A percentile compares a stretch with the other conserved stretches of the same genome.
Conservation (phyloP, 2,113 vertebrate species). For the Progne subis region DNA sequence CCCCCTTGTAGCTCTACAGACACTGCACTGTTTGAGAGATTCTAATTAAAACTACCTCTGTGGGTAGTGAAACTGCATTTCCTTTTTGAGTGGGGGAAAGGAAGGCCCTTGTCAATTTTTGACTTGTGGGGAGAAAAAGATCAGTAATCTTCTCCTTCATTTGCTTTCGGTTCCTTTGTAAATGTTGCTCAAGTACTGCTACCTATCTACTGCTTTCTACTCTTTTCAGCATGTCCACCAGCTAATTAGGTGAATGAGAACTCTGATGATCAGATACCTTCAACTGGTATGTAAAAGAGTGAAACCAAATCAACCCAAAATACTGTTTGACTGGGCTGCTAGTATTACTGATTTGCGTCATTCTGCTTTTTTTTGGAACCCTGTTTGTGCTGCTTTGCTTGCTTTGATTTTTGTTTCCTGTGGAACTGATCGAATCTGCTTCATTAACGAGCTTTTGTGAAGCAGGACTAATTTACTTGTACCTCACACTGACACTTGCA, state of each 20-base stretch:
- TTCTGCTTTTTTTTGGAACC: slow-evolving; percentile 13
- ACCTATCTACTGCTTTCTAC: slow-evolving; percentile 81
- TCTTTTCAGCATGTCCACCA: slow-evolving; percentile 80
- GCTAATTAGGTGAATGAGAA: slow-evolving; percentile 78
- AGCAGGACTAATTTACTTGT: neutral
- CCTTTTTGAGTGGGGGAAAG: slow-evolving; percentile 19
- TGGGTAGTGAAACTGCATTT: neutral
- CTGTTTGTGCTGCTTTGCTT: slow-evolving; percentile 46
- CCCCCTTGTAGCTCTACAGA: neutral
- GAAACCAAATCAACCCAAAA: slow-evolving; percentile 53
- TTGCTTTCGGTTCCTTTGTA: slow-evolving; percentile 69
- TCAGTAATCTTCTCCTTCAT: slow-evolving; percentile 30
- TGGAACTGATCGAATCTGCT: neutral
- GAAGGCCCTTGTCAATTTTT: neutral
- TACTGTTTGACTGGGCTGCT: slow-evolving; percentile 49
- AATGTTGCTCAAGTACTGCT: slow-evolving; percentile 75
- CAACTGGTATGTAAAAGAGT: slow-evolving; percentile 82
- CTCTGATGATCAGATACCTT: slow-evolving; percentile 77
- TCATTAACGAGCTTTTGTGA: neutral
- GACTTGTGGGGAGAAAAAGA: neutral
- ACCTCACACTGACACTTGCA: neutral
- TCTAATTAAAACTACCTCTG: neutral
- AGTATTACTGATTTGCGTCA: neutral
- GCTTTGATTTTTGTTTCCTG: slow-evolving; percentile 24
- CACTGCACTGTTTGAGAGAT: neutral